Evolutionary conservation across 1,140 invertebrate species (phyloP).

Genomic region (Stegodyphus dumicola): DNA sequence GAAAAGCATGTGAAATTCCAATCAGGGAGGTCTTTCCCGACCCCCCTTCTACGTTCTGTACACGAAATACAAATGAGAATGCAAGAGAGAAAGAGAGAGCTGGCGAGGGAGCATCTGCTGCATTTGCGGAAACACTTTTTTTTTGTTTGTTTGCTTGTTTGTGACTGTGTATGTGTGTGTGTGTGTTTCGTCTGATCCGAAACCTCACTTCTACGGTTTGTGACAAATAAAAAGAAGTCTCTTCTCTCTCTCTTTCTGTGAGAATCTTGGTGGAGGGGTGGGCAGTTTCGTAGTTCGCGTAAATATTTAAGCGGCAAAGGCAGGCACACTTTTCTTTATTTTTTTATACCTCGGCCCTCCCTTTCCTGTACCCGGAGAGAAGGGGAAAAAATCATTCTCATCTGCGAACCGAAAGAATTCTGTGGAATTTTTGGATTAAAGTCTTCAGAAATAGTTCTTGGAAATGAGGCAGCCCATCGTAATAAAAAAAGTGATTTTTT

Average conservation of each 20-base stretch:
- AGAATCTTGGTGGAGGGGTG: neutral
- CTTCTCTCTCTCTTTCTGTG: neutral
- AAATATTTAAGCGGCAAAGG: conserved; percentile 34
- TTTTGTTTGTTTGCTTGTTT: neutral
- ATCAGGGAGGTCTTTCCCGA: neutral
- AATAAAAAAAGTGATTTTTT: conserved; percentile 33
- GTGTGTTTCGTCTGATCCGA: neutral
- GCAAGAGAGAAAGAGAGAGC: neutral
- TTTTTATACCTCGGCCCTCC: too few relatives aligned
- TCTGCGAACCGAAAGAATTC: neutral
- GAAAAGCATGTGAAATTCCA: conserved; percentile 6
- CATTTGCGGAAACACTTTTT: neutral
- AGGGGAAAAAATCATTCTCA: conserved; percentile 2
- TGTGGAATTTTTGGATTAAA: conserved; percentile 28
- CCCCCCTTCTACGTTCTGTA: too few relatives aligned
- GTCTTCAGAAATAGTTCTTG: neutral
- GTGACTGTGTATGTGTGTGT: neutral
- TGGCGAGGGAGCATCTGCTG: neutral
- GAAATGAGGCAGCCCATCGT: neutral
- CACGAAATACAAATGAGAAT: conserved; percentile 9
- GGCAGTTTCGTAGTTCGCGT: conserved; percentile 10
- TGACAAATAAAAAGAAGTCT: conserved; percentile 4
- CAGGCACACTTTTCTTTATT: neutral
- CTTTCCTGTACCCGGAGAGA: too few relatives aligned
- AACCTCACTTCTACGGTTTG: neutral